A percentile compares a stretch with the other conserved stretches of the same genome.
Evolutionary conservation across 1,140 invertebrate species (phyloP).

Genomic region (Mamestra configurata): DNA sequence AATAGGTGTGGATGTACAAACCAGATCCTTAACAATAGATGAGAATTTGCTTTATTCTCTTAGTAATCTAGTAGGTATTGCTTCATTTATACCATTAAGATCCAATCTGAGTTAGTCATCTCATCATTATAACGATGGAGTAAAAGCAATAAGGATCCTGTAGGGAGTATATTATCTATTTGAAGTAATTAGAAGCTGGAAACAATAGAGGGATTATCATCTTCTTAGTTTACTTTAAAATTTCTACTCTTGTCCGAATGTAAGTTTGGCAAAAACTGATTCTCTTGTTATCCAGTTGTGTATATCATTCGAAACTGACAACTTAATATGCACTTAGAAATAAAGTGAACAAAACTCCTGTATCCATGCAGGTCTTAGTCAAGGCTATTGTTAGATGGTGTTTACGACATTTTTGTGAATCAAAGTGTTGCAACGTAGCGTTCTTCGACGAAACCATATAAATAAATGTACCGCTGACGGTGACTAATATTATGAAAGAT

Average conservation of each 20-base stretch:
- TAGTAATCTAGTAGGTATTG: slow-evolving; percentile 26
- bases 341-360: slow-evolving; percentile 2
- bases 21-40: slow-evolving; percentile 28
- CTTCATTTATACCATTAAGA: slow-evolving; percentile 27
- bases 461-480: slow-evolving; percentile 42
- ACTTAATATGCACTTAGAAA: slow-evolving; percentile 16
- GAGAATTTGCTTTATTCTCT: slow-evolving; percentile 37
- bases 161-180: no score
- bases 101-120: slow-evolving; percentile 24
- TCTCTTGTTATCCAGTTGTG: slow-evolving; percentile 1
- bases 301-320: slow-evolving; percentile 22
- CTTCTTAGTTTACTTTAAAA: neutral
- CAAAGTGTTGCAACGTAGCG: slow-evolving; percentile 44
- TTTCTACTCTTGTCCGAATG: neutral
- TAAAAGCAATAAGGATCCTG: neutral
- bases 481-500: slow-evolving; percentile 55
- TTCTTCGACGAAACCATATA: slow-evolving; percentile 47
- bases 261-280: neutral
- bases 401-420: slow-evolving; percentile 49
- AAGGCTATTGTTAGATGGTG: slow-evolving; percentile 42
- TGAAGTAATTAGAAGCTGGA: no score
- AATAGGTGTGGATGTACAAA: neutral
- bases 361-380: slow-evolving; percentile 22
- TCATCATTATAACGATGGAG: neutral
- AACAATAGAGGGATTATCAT: neutral